Evolutionary conservation across 2,888 invertebrate species (phyloP).

Genomic region (Clostera curtula): DNA sequence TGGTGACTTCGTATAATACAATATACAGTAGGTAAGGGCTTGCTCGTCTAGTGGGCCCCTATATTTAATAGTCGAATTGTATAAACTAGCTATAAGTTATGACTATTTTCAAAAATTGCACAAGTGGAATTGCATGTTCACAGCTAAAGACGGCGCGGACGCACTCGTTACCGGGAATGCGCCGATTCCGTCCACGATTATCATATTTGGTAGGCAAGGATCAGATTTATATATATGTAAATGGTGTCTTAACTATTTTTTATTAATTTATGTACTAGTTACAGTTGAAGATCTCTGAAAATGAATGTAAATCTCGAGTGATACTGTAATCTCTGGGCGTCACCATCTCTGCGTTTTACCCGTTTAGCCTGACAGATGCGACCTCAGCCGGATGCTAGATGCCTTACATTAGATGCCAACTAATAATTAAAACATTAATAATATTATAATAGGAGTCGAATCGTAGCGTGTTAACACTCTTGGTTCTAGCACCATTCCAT

Average conservation of each 20-base stretch:
- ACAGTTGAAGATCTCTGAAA: conserved; percentile 63
- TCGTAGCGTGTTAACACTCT: conserved; percentile 74
- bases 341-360: conserved; percentile 42
- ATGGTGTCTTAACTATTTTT: conserved; percentile 55
- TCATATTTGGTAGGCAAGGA: conserved; percentile 59
- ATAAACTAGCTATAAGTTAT: conserved; percentile 72
- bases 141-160: conserved; percentile 66
- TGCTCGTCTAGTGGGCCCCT: conserved; percentile 65
- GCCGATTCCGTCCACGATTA: conserved; percentile 36
- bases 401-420: conserved; percentile 69
- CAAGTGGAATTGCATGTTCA: conserved; percentile 73
- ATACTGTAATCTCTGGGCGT: conserved; percentile 70
- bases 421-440: conserved; percentile 68
- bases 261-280: conserved; percentile 63
- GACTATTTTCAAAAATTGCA: conserved; percentile 73
- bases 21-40: conserved; percentile 52
- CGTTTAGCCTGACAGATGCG: conserved; percentile 56
- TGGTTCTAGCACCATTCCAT: conserved; percentile 76
- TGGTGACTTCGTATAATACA: conserved; percentile 52
- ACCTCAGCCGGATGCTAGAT: conserved; percentile 69
- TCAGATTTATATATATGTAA: conserved; percentile 51
- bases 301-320: conserved; percentile 67
- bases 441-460: conserved; percentile 73
- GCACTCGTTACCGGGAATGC: conserved; percentile 47
- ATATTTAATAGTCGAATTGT: conserved; percentile 71